These are phyloP conservation scores for Seriola aureovittata DNA, from an alignment of 2,113 vertebrate species.

Conservation along the genomic window DNA sequence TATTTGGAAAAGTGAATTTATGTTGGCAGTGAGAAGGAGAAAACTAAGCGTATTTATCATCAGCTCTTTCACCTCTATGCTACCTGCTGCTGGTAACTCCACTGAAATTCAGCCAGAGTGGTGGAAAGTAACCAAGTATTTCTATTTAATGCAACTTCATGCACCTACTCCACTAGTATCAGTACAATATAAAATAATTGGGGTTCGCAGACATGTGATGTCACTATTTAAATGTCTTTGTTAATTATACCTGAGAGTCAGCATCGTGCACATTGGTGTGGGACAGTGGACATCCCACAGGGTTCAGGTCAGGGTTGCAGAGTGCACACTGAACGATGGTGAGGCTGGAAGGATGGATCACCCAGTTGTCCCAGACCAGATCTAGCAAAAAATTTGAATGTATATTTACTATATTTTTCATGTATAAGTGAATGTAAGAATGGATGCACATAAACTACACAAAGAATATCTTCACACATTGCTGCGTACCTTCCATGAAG, in stretches of 20 bases:
- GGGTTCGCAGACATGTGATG: not conserved
- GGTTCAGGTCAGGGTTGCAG: constrained; percentile 55
- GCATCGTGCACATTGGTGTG: not conserved
- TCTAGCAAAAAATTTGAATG: constrained; percentile 64
- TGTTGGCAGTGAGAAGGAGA: constrained; percentile 24
- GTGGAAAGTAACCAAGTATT: not conserved
- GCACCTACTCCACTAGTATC: too few species aligned
- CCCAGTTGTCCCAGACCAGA: constrained; percentile 84
- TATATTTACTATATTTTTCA: not conserved
- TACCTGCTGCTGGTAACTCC: not conserved
- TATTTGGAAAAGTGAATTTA: constrained; percentile 3
- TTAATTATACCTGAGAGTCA: constrained; percentile 66
- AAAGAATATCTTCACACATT: not conserved
- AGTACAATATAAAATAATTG: too few species aligned
- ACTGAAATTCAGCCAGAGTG: not conserved
- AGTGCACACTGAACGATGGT: constrained; percentile 73
- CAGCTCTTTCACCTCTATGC: constrained; percentile 6
- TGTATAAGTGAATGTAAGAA: not conserved
- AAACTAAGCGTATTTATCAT: constrained; percentile 26
- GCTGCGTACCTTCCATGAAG: constrained; percentile 77
- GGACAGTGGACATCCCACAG: constrained; percentile 44
- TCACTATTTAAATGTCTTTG: too few species aligned
- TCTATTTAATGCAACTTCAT: too few species aligned
- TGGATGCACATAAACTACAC: not conserved
- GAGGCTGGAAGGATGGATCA: constrained; percentile 80